phyloP scores from a whole-genome alignment of 2,797 vertebrate genomes.

The Microctenopoma lineatum region DNA sequence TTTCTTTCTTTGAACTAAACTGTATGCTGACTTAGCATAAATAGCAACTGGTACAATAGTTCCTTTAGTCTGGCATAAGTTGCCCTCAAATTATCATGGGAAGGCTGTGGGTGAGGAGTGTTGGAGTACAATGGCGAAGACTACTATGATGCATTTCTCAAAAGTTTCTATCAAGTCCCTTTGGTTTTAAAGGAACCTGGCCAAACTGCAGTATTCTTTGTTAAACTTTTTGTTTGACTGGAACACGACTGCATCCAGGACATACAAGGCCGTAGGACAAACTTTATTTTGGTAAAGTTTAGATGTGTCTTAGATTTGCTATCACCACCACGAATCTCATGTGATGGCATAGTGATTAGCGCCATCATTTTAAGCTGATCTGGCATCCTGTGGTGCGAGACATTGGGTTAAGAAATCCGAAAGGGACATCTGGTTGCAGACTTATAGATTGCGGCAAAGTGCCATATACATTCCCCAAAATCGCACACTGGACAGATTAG shows the following conservation, averaged over 20 bases:
- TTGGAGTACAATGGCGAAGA: constrained; percentile 33
- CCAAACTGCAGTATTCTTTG: constrained; percentile 14
- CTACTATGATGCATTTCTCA: constrained; percentile 38
- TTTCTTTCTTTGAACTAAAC: constrained; percentile 52
- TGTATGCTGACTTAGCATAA: constrained; percentile 53
- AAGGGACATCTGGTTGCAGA: constrained; percentile 73
- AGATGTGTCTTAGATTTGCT: constrained; percentile 33
- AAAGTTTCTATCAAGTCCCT: constrained; percentile 42
- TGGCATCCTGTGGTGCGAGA: constrained; percentile 75
- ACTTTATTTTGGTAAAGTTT: constrained; percentile 34
- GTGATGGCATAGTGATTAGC: constrained; percentile 62
- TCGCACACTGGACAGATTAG: constrained; percentile 68
- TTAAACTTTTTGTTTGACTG: constrained; percentile 4
- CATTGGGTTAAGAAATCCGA: constrained; percentile 68
- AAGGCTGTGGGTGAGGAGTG: constrained; percentile 22
- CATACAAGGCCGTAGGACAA: constrained; percentile 15
- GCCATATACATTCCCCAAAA: constrained; percentile 44
- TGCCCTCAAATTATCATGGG: constrained; percentile 42
- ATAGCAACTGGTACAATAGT: constrained; percentile 45
- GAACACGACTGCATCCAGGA: constrained; percentile 13
- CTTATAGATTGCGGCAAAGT: constrained; percentile 43
- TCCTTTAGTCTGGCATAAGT: constrained; percentile 39
- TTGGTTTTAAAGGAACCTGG: constrained; percentile 42
- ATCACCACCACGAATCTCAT: constrained; percentile 31
- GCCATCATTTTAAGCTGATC: constrained; percentile 75